These are phyloP conservation scores for Bos taurus DNA, from an alignment of 2,113 vertebrate species.

Conservation along the genomic window DNA sequence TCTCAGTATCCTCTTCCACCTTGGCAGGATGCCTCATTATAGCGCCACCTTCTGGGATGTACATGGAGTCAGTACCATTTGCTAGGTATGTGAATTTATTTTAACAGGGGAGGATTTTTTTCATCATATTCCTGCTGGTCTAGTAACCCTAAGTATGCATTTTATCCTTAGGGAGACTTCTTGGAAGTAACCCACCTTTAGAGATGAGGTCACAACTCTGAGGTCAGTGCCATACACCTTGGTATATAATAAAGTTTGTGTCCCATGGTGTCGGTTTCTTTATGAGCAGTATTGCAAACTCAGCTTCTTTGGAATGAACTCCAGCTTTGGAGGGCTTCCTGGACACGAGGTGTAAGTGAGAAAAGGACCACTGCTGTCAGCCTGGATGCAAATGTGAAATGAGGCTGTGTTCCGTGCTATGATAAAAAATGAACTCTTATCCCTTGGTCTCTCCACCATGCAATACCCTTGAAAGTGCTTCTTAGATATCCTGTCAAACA, in stretches of 20 bases:
- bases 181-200: background rate
- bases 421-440: background rate
- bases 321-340: background rate
- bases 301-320: background rate
- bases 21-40: background rate
- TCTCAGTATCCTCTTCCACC: background rate
- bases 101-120: background rate
- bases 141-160: background rate
- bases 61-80: fast-evolving
- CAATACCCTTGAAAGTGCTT: background rate
- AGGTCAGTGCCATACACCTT: background rate
- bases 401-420: fast-evolving
- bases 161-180: background rate
- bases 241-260: fast-evolving
- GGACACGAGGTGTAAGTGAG: background rate
- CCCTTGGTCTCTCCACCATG: background rate
- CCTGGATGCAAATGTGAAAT: background rate
- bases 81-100: background rate
- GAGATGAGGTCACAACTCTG: background rate
- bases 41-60: background rate
- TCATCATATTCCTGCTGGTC: fast-evolving
- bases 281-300: too few species aligned
- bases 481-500: background rate
- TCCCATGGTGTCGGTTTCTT: fast-evolving
- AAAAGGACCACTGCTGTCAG: too few species aligned